Evolutionary conservation across 1,140 invertebrate species (phyloP).

Genomic region (Bombus superbus): DNA sequence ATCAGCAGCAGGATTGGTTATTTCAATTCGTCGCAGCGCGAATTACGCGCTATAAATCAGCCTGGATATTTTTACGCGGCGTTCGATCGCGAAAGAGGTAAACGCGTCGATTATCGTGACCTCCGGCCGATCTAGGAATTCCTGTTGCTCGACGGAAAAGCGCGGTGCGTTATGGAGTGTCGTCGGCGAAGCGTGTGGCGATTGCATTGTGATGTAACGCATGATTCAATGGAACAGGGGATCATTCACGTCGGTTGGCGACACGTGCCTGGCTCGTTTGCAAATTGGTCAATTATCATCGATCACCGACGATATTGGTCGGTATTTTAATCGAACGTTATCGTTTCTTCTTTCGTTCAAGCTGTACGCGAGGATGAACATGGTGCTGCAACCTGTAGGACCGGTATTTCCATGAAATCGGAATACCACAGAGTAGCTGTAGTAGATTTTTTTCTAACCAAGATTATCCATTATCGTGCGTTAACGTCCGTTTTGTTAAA

Average conservation of each 20-base stretch:
- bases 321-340: slow-evolving; percentile 17
- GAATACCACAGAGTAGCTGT: background rate
- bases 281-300: slow-evolving; percentile 65
- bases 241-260: slow-evolving; percentile 56
- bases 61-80: background rate
- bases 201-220: slow-evolving; percentile 60
- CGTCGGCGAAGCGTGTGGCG: slow-evolving; percentile 9
- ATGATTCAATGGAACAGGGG: slow-evolving; percentile 63
- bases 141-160: slow-evolving; percentile 57
- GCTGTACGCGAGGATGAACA: background rate
- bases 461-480: background rate
- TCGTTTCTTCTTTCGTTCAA: too few relatives aligned
- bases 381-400: background rate
- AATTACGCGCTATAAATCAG: slow-evolving; percentile 3
- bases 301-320: slow-evolving; percentile 11
- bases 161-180: slow-evolving; percentile 49
- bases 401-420: slow-evolving; percentile 7
- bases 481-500: background rate
- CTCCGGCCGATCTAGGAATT: slow-evolving; percentile 58
- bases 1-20: background rate
- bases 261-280: slow-evolving; percentile 56
- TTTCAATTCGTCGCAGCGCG: too few relatives aligned
- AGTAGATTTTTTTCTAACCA: background rate
- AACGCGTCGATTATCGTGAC: slow-evolving; percentile 14
- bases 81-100: background rate